These are phyloP conservation scores for Gymnosoma rotundatum DNA, from an alignment of 2,888 invertebrate genomes.

Conservation along the genomic window DNA sequence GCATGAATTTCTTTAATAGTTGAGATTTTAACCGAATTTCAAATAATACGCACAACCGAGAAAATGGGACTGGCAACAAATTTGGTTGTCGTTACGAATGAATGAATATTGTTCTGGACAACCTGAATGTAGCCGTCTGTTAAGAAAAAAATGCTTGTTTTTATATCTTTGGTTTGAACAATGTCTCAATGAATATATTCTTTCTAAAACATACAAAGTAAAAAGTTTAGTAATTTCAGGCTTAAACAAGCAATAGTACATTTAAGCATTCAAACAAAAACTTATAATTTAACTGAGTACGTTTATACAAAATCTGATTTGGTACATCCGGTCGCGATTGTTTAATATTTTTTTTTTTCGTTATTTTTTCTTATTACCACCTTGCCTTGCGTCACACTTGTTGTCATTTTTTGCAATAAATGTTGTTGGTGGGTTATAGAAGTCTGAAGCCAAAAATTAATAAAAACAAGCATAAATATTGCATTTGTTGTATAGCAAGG, in stretches of 20 bases:
- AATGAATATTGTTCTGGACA: not conserved
- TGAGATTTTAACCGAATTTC: too few species aligned
- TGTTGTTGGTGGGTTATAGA: constrained; percentile 38
- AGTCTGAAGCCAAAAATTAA: constrained; percentile 30
- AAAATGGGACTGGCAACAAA: too few species aligned
- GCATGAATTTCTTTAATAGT: too few species aligned
- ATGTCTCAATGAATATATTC: constrained; percentile 41
- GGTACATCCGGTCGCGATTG: constrained; percentile 82
- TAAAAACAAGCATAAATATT: constrained; percentile 53
- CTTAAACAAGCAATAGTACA: constrained; percentile 23
- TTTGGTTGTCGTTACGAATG: too few species aligned
- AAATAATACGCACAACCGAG: too few species aligned
- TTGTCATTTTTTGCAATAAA: constrained; percentile 58
- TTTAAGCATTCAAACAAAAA: constrained; percentile 23
- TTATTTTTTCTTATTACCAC: constrained; percentile 76
- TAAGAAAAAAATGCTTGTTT: not conserved
- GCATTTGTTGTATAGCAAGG: constrained; percentile 66
- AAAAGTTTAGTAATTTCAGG: constrained; percentile 24
- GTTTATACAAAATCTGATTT: constrained; percentile 80
- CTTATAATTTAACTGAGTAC: constrained; percentile 39
- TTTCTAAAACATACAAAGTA: not conserved
- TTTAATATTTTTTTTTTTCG: constrained; percentile 36
- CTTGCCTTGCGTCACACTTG: constrained; percentile 73
- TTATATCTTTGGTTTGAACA: not conserved
- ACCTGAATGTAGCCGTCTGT: not conserved